Base-by-base conservation (phyloP, 92 coral and sea anemone species). In the Palythoa grandiflora region DNA sequence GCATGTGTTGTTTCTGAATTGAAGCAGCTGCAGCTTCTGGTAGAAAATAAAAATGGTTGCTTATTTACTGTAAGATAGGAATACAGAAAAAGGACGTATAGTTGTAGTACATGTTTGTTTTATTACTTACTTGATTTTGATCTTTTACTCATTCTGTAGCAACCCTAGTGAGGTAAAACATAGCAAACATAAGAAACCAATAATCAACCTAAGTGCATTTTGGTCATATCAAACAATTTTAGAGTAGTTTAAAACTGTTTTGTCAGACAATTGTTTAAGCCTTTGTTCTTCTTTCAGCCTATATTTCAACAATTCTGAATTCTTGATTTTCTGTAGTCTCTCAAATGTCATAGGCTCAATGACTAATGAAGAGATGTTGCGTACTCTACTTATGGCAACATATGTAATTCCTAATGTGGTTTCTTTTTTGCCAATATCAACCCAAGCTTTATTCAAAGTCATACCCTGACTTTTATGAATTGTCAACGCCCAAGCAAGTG, bases 391-490 rank as follows among this genome's bases (percentile, higher is more conserved):
- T 20, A 68, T 68, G 73, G 73, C 73, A 76, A 88, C 71, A 80
- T 85, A 85, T 16, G 89, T 85, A 71, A 85, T 71, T 40, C 84
- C 89, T 71, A 85, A 77, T 71, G 89, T 85, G 44, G 68, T 71
- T 47, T 85, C 89, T 73, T 75, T 85, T 73, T 85, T 85, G 60
- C 89, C 89, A 85, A 75, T 74, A 85, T 85, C 84, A 85, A 85
- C 68, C 81, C 89, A 85, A 71, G 81, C 70, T 63, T 85, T 92
- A 5, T 86, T 72, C 76, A 92, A 68, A 12, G 94, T 89, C 73
- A 92, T 73, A n/a, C 94, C 94, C 75, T 89, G 92, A 70, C 89
- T 77, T 79, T 89, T 89, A 63, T 89, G 92, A 54, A 89, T 89
- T 38, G 89, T 89, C 39, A 92, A 77, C 77, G 90, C 89, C 90